Base-by-base conservation (phyloP, 2,113 vertebrate species). In the Pedetes capensis region DNA sequence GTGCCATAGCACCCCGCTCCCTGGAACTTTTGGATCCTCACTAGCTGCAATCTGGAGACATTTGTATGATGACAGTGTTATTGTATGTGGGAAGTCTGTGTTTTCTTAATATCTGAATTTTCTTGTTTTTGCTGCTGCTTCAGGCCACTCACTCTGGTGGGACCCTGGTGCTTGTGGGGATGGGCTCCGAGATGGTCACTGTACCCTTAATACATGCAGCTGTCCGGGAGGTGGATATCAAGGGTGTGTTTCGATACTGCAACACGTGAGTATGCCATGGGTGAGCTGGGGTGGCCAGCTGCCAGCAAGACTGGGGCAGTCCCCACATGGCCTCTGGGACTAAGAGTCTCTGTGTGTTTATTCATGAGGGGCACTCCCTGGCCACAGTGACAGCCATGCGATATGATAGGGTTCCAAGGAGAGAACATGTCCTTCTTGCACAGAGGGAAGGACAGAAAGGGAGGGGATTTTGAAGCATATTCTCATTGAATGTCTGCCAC, bases 201-300 rank as follows among this genome's bases (percentile, higher is more conserved):
- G 59, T 99, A 91, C 99, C 99, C 69, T 98, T 99, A 0, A 57
- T 99, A 83, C 98, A 98, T 0, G 99, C 99, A 0, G 98, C 99
- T 0, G 18, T 98, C 69, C 98, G 99, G 76, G 99, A 99, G 75
- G 99, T 99, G 94, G 99, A 99, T 79, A 99, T 99, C 98, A 98
- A 98, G 53, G 99, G 99, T 0, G 98, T 99, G 84, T 99, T 99
- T 97, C 99, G 99, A 97, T 99, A 99, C 97, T 99, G 99, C 97
- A 99, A 99, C 97, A 99, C 99, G 99, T 99, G 96, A 99, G 99
- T 98, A 84, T 85, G 0, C 20, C 59, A 18, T 14, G 44, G 1
- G 59, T 81, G 53, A 96, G 25, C 37, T 5, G 5, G 49, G 66
- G 76, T 79, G 86, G 69, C 2, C 0, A 51, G 59, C 0, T 0